A percentile compares a stretch with the other conserved stretches of the same genome.
These are phyloP conservation scores for Silurus aristotelis DNA, from an alignment of 2,797 vertebrate genomes.

Conservation along the genomic window DNA sequence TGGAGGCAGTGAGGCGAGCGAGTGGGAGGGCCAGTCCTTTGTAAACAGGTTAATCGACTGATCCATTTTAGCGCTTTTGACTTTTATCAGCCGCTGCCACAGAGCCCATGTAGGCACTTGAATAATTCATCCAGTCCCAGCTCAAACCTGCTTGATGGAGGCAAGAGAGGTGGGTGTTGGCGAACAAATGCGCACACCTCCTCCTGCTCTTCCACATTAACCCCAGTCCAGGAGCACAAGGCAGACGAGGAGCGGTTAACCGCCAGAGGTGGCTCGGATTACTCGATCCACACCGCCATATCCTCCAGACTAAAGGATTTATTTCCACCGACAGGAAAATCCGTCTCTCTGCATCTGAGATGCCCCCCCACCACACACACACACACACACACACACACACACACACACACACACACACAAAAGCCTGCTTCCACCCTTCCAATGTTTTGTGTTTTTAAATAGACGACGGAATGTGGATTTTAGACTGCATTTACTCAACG, in stretches of 20 bases:
- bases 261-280: conserved; percentile 71
- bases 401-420: no score
- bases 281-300: conserved; percentile 72
- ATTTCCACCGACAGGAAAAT: conserved; percentile 69
- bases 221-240: conserved; percentile 58
- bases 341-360: conserved; percentile 68
- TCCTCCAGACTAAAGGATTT: conserved; percentile 73
- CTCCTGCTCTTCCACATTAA: conserved; percentile 60
- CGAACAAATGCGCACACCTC: conserved; percentile 69
- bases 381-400: no score
- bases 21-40: conserved; percentile 76
- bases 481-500: conserved; percentile 47
- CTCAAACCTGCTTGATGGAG: conserved; percentile 80
- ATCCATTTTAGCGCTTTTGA: conserved; percentile 88
- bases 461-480: conserved; percentile 61
- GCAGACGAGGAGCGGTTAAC: conserved; percentile 70
- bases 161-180: conserved; percentile 69
- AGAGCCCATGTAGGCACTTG: conserved; percentile 83
- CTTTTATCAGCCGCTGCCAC: conserved; percentile 88
- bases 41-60: conserved; percentile 94
- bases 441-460: conserved; percentile 52
- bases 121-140: conserved; percentile 88
- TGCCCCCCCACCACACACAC: conserved; percentile 28
- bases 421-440: background rate
- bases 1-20: conserved; percentile 51